Percentiles rank a stretch among this genome's conserved stretches.
Conservation (phyloP, 1,140 invertebrate genomes). For the Forficula auricularia region DNA sequence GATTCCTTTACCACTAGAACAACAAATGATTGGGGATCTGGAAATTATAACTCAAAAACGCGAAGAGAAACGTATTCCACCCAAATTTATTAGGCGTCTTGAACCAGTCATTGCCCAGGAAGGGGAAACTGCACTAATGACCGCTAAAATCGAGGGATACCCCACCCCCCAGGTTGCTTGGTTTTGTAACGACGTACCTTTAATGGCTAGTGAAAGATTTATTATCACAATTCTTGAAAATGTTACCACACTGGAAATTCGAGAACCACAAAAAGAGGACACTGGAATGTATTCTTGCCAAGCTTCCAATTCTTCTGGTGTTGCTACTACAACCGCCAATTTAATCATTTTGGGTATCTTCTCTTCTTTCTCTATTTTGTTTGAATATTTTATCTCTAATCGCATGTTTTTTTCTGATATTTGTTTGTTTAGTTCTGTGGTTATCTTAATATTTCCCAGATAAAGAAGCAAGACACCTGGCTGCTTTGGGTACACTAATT, state of each 20-base stretch:
- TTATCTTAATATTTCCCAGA: too few species aligned
- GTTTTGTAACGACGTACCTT: conserved; percentile 54
- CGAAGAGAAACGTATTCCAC: conserved; percentile 35
- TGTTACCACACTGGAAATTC: conserved; percentile 46
- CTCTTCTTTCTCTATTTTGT: background rate
- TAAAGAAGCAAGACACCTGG: too few species aligned
- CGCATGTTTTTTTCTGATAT: too few species aligned
- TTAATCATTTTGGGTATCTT: conserved; percentile 47
- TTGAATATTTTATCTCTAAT: background rate
- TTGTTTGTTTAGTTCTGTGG: too few species aligned
- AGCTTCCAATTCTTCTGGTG: conserved; percentile 56
- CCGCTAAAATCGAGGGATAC: conserved; percentile 45
- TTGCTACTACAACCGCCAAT: conserved; percentile 58
- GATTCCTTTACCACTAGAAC: conserved; percentile 27
- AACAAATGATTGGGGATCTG: conserved; percentile 30
- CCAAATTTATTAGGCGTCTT: conserved; percentile 48
- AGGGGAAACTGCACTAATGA: conserved; percentile 40
- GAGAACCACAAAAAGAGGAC: conserved; percentile 43
- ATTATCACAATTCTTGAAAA: conserved; percentile 37
- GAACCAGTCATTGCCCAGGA: conserved; percentile 43
- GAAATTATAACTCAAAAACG: conserved; percentile 31
- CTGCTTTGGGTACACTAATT: too few species aligned
- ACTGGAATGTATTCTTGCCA: conserved; percentile 61
- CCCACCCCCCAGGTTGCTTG: conserved; percentile 54
- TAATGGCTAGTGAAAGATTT: conserved; percentile 42